Base-by-base conservation (phyloP, 1,140 invertebrate genomes). In the Aphaenogaster floridana region DNA sequence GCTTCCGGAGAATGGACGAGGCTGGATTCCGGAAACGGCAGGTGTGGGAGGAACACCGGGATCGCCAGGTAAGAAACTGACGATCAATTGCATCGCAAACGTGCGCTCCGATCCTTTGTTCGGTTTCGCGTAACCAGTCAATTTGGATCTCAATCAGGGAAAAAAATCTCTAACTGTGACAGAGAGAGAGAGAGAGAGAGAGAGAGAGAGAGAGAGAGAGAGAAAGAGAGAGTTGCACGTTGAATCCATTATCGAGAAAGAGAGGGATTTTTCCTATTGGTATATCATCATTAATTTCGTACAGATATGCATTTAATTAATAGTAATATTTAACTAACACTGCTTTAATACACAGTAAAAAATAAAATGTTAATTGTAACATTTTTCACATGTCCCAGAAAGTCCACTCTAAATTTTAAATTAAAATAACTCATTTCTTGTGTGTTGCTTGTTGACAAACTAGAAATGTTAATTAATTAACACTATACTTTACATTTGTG, bases 61-160 rank as follows among this genome's bases (percentile, higher is more conserved):
- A 59, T 83, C 86, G 39, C 39, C 57, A 92, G 91, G 91, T 92
- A 84, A 89, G 91, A 68, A n/a, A 57, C 52, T 6, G 9, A 79
- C 13, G 50, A 66, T 50, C 61, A 63, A 54, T 80, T 50, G 39
- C 11, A 50, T 59, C 48, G 28, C 54, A 80, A 50, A 78, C 15
- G 17, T 59, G 15, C n/a, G 42, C 36, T 64, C 36, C 36, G 7
- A 6, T 48, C 17, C 61, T 52, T 59, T 85, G 9, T 42, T 28
- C 13, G 0, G 13, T 79, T 21, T 72, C 15, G 6, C n/a, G n/a
- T 78, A 28, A 9, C 45, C 17, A 42, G 7, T 63, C 15, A 9
- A 64, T 45, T 11, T 13, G 45, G 5, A 52, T 39, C 77, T 66
- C 45, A 80, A 42, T 69, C 36, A 80, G 48, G 13, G 39, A 39